Conservation (phyloP, 2,113 vertebrate species). For the Vidua macroura region DNA sequence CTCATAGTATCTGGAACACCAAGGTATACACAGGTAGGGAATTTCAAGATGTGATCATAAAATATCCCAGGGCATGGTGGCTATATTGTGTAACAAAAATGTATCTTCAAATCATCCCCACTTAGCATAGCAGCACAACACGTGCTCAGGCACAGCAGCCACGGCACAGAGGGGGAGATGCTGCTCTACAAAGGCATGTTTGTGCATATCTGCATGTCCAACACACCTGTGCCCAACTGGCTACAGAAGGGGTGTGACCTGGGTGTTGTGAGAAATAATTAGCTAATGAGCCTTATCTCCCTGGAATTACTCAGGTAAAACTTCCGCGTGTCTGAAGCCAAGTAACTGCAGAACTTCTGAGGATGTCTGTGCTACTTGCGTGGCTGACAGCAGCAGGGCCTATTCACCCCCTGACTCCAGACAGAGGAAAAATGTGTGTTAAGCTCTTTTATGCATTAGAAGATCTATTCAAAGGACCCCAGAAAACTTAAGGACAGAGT, state of each 20-base stretch:
- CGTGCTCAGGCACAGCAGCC: not conserved
- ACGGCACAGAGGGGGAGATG: not conserved
- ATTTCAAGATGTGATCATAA: not conserved
- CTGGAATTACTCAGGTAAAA: constrained; percentile 14
- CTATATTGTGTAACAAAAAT: not conserved
- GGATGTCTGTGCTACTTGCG: fast-evolving
- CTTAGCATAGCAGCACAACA: not conserved
- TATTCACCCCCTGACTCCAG: not conserved
- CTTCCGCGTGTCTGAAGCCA: not conserved
- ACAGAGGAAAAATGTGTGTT: not conserved
- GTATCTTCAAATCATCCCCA: not conserved
- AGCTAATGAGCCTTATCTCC: constrained; percentile 44
- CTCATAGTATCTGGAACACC: not conserved
- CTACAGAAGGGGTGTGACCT: not conserved
- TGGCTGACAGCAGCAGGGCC: not conserved
- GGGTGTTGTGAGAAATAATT: not conserved
- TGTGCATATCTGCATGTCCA: not conserved
- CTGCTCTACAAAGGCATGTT: not conserved
- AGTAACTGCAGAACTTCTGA: not conserved
- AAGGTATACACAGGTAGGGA: not conserved
- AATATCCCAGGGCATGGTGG: not conserved
- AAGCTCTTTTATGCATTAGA: not conserved
- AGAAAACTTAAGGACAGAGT: not conserved
- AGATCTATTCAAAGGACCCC: not conserved
- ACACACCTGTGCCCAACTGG: not conserved